These are phyloP conservation scores for Eilema depressum DNA, from an alignment of 2,888 invertebrate species.

Conservation along the genomic window DNA sequence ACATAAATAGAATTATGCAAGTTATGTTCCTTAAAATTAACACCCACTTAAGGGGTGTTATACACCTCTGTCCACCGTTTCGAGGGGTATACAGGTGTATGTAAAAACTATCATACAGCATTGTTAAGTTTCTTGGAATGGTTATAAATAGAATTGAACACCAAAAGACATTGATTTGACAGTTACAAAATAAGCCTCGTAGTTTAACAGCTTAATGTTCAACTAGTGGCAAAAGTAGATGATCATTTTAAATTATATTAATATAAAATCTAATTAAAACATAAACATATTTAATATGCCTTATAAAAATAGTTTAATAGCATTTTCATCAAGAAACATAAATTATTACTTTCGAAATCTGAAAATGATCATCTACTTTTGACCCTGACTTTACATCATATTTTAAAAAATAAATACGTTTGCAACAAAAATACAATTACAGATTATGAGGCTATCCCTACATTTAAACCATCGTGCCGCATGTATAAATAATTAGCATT, in stretches of 20 bases:
- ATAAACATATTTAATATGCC: background rate
- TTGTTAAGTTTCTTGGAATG: constrained; percentile 67
- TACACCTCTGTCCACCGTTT: background rate
- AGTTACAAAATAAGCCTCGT: constrained; percentile 51
- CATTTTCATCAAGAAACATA: background rate
- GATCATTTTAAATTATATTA: no score
- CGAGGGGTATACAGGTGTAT: constrained; percentile 25
- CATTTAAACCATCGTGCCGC: constrained; percentile 13
- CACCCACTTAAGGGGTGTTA: background rate
- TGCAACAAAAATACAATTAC: background rate
- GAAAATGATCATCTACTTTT: background rate
- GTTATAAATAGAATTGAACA: constrained; percentile 61
- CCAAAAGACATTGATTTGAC: constrained; percentile 53
- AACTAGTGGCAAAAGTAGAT: background rate
- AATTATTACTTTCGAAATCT: background rate
- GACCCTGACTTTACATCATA: background rate
- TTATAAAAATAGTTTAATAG: no score
- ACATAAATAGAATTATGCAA: constrained; percentile 49
- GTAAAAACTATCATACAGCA: constrained; percentile 29
- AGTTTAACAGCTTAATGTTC: constrained; percentile 15
- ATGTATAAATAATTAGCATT: constrained; percentile 24
- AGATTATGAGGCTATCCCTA: constrained; percentile 1
- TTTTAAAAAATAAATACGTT: background rate
- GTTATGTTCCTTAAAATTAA: constrained; percentile 38
- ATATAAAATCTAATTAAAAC: background rate